phyloP scores from a whole-genome alignment of 2,888 invertebrate genomes.

The Marronus borbonicus region DNA sequence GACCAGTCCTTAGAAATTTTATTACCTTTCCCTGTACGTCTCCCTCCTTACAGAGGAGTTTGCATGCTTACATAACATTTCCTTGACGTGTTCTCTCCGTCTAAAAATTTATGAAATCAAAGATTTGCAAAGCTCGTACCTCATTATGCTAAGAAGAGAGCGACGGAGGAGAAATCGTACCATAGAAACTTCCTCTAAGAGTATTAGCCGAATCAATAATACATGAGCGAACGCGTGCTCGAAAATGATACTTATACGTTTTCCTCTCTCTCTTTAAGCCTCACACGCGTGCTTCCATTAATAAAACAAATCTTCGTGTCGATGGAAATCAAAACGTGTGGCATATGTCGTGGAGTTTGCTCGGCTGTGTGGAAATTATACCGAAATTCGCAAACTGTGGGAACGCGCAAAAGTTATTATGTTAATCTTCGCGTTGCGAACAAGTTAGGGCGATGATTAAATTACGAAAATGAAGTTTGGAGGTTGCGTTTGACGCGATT shows the following conservation, averaged over 20 bases:
- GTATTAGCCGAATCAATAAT: slow-evolving; percentile 42
- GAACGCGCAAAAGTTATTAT: slow-evolving; percentile 13
- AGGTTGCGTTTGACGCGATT: background rate
- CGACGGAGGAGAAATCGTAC: background rate
- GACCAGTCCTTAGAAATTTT: slow-evolving; percentile 47
- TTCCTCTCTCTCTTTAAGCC: slow-evolving; percentile 1
- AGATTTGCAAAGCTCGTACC: background rate
- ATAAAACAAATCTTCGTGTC: slow-evolving; percentile 34
- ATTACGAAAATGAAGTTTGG: slow-evolving; percentile 19
- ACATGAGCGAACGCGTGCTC: slow-evolving; percentile 22
- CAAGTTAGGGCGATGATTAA: slow-evolving; percentile 20
- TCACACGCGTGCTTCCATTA: slow-evolving; percentile 1
- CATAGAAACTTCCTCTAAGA: slow-evolving; percentile 33
- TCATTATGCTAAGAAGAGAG: slow-evolving; percentile 25
- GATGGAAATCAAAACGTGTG: slow-evolving; percentile 6
- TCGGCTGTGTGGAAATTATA: background rate
- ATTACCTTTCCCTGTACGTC: slow-evolving; percentile 39
- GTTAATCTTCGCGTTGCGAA: slow-evolving; percentile 18
- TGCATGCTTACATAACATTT: background rate
- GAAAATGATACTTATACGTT: background rate
- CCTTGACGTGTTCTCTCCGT: background rate
- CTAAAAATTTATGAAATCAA: background rate
- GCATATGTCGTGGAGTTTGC: background rate
- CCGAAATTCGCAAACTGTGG: slow-evolving; percentile 15
- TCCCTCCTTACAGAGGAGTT: background rate